These are phyloP conservation scores for Chauna torquata DNA, from an alignment of 2,113 vertebrate genomes.

Conservation along the genomic window DNA sequence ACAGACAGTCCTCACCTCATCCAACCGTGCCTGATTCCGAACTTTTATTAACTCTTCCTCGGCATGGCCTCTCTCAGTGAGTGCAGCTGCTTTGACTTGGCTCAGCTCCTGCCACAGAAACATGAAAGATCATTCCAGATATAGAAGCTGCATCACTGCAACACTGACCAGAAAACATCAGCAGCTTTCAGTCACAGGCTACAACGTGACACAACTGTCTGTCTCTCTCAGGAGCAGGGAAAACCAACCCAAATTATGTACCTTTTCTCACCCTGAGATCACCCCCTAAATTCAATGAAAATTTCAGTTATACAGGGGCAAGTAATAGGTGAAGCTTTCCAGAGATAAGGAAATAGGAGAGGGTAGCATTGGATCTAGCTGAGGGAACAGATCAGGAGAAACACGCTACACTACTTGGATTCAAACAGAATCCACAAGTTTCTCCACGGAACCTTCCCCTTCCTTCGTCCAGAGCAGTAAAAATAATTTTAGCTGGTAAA, in stretches of 20 bases:
- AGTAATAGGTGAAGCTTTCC: not conserved
- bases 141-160: not conserved
- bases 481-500: not conserved
- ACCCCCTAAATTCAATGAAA: not conserved
- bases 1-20: slow-evolving; percentile 80
- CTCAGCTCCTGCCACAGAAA: slow-evolving; percentile 84
- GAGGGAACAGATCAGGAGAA: not conserved
- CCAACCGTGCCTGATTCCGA: slow-evolving; percentile 80
- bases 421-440: not conserved
- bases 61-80: slow-evolving; percentile 80
- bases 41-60: slow-evolving; percentile 87
- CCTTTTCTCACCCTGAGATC: not conserved
- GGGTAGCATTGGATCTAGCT: not conserved
- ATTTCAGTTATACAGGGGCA: not conserved
- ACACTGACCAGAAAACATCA: not conserved
- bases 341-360: not conserved
- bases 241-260: not conserved
- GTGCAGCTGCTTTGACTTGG: slow-evolving; percentile 76
- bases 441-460: not conserved
- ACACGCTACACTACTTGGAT: no score
- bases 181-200: not conserved
- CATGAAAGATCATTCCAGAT: not conserved
- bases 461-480: not conserved
- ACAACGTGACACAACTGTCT: not conserved
- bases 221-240: not conserved